Conservation (phyloP, 2,113 vertebrate species). For the Campylomormyrus numenius region DNA sequence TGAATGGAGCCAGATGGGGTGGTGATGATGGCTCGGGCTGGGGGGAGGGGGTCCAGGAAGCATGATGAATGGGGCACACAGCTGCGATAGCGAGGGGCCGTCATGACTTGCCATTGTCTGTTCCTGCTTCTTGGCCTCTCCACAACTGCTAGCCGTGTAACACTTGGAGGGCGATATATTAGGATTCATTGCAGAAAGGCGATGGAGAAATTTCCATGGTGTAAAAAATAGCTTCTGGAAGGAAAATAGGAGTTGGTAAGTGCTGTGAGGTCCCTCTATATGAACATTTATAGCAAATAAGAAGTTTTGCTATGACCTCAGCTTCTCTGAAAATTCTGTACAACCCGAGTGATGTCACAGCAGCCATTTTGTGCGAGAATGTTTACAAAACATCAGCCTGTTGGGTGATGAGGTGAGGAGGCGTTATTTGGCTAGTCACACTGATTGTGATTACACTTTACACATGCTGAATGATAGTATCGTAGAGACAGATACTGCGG, state of each 20-base stretch:
- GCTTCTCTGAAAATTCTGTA: neutral
- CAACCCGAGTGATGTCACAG: neutral
- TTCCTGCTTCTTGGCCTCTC: neutral
- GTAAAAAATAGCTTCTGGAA: neutral
- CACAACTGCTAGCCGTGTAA: neutral
- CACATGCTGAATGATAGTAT: neutral
- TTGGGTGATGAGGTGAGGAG: neutral
- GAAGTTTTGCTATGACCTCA: neutral
- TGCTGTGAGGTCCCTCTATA: neutral
- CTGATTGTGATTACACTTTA: neutral
- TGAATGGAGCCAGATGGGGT: conserved; percentile 50
- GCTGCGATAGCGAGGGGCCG: conserved; percentile 42
- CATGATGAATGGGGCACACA: conserved; percentile 53
- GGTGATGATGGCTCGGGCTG: conserved; percentile 26
- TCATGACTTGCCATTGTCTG: neutral
- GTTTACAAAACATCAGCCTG: neutral
- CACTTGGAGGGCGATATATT: conserved; percentile 14
- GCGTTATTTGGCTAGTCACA: neutral
- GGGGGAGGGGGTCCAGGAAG: conserved; percentile 38
- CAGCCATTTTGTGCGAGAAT: neutral
- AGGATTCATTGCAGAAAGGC: neutral
- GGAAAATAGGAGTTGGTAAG: neutral
- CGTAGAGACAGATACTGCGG: neutral
- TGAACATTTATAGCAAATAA: neutral
- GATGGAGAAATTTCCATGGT: neutral